Evolutionary conservation across 2,113 vertebrate species (phyloP), one percentile per base, ranked within the genome.

Genomic region (Nerophis ophidion): DNA sequence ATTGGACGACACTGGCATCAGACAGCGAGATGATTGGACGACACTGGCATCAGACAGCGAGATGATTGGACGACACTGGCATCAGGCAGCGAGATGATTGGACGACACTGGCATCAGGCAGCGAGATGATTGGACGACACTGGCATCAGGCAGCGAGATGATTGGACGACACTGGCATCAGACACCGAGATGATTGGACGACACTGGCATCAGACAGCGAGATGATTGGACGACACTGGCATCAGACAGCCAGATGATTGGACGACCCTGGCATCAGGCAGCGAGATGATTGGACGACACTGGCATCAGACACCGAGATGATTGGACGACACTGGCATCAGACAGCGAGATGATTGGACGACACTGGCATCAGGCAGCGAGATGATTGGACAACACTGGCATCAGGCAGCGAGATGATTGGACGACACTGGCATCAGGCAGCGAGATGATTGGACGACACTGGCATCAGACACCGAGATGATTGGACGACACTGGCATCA

Each of bases 191-290:
- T 55, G 71, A 81, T 86, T 78, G 75, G 55, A 62, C 53, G 36
- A 56, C 9, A 48, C n/a, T n/a, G 36, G 47, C 68, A 70, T 75
- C 66, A 84, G 68, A 72, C 71, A 70, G 75, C 35, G 5, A 48
- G 61, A 42, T 55, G 71, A 81, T 86, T 78, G 75, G 55, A 62
- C 53, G 36, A 56, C 9, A 48, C n/a, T n/a, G 36, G 47, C 68
- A 70, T 75, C 66, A 84, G 68, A 72, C 71, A 70, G 75, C 35
- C 4, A 48, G 61, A 42, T 55, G 71, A 81, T 86, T 78, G 75
- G 55, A 62, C 53, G 36, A 56, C 9, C 45, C n/a, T n/a, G 36
- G 47, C 68, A 70, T 75, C 66, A 84, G 68, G 70, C 71, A 70
- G 75, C 35, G 5, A 48, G 61, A 42, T 55, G 71, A 81, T 86